Base-by-base conservation (phyloP, 2,797 vertebrate species). In the Halcyon chelicuti region DNA sequence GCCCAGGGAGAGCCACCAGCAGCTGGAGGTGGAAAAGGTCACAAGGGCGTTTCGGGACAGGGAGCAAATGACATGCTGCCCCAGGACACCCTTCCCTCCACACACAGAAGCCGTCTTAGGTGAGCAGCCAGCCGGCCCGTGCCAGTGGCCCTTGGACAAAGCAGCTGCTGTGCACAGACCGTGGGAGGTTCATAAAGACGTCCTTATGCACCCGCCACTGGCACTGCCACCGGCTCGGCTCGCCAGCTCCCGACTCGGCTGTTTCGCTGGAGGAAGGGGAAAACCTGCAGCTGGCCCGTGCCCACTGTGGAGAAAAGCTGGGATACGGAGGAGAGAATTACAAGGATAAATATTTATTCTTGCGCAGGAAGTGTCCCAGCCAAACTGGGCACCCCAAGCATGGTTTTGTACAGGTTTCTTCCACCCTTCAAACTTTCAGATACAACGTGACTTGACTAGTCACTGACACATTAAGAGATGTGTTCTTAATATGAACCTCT, bases 91-190 rank as follows among this genome's bases (percentile, higher is more conserved):
- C 62, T 54, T 77, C 57, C 13, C 42, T 47, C 3, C 0, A 0
- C 65, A 83, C 80, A 94, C 71, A 91, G 93, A 78, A 12, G 67
- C 85, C 55, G 39, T 85, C 60, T 93, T 0, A 93, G 77, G 67
- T 26, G 33, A 33, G 63, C 0, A 33, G 2, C 6, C 0, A 0
- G 37, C 86, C 5, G 0, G 35, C 10, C 33, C 2, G 2, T 55
- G 65, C 54, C 70, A n/a, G 65, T 3, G 51, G n/a, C 47, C 23
- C 29, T 16, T 0, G 0, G 78, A 95, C 94, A 95, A 96, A 94
- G 95, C 87, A 2, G 35, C 84, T 2, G 35, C 94, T 96, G 93
- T 96, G 90, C 3, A 1, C 42, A 1, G 18, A 3, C 20, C 0
- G 3, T 14, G 1, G 42, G 58, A 12, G 0, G 62, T 37, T 79